Base-by-base conservation (phyloP, 2,113 vertebrate species). In the Galbula dea region DNA sequence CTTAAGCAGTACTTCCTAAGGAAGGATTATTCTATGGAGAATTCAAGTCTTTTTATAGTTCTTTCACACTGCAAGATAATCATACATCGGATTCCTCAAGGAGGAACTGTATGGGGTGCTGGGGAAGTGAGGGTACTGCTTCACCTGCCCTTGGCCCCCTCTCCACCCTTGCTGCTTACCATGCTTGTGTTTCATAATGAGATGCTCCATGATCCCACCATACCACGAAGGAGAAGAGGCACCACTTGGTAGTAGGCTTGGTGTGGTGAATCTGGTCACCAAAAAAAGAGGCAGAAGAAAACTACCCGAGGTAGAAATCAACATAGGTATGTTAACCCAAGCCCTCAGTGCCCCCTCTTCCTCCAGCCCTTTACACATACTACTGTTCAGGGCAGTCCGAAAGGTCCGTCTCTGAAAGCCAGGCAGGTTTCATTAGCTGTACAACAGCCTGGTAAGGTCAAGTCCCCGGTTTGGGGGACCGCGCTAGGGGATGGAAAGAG, bases 171-270 rank as follows among this genome's bases (percentile, higher is more conserved):
- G 20, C 17, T 3, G 10, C 4, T 57, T 34, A 23, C 9, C 57
- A 23, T 2, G 1, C 15, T 0, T 4, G 1, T 4, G 15, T 39
- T 58, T 71, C 8, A 6, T 7, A 36, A 15, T 0, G 1, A 20
- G 2, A 9, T 3, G 8, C 23, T 12, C 19, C 4, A 2, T 0
- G 0, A 2, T 69, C 18, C 21, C 27, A 6, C 0, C 3, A 23
- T 6, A 21, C 24, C 18, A 9, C 0, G 18, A 29, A 49, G 58
- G 27, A 17, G 21, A 29, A 32, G 32, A 49, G 26, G 6, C 13
- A 23, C 11, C 23, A 2, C 65, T 63, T 13, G 16, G 18, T 2
- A 66, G 12, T 1, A 21, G n/a, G 15, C 17, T 37, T 5, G 19
- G 39, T 8, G 9, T 2, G 9, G 5, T 5, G 12, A 71, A 54